These are phyloP conservation scores for Drosophila emarginata DNA, from an alignment of 2,888 invertebrate species.

Conservation along the genomic window DNA sequence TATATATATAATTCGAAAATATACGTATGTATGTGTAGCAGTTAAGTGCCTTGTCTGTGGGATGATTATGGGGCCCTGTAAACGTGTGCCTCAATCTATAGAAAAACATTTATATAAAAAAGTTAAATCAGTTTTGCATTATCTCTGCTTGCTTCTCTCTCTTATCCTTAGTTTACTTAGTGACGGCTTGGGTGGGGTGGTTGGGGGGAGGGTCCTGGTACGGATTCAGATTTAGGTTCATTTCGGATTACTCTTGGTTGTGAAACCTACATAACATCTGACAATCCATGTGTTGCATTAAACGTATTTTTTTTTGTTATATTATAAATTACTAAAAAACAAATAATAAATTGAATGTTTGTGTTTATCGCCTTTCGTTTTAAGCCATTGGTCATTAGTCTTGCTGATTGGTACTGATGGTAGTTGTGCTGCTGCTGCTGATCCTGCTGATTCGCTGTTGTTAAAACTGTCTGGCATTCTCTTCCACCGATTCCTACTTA, in stretches of 20 bases:
- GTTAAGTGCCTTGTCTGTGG: conserved; percentile 13
- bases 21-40: conserved; percentile 24
- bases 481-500: conserved; percentile 30
- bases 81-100: conserved; percentile 37
- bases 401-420: conserved; percentile 12
- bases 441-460: conserved; percentile 3
- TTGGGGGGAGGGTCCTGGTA: conserved; percentile 8
- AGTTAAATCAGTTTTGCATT: conserved; percentile 21
- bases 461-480: conserved; percentile 9
- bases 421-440: conserved; percentile 14
- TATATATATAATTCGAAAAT: conserved; percentile 54
- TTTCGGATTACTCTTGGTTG: not conserved
- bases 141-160: conserved; percentile 17
- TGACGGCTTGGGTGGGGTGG: conserved; percentile 30
- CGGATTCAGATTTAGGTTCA: conserved; percentile 11
- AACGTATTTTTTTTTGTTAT: conserved; percentile 7
- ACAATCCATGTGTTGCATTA: conserved; percentile 20
- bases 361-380: conserved; percentile 13
- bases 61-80: conserved; percentile 26
- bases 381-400: conserved; percentile 14
- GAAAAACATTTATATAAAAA: conserved; percentile 38
- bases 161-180: conserved; percentile 37
- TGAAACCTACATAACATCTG: conserved; percentile 9
- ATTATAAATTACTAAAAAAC: conserved; percentile 35
- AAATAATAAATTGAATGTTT: conserved; percentile 26